These are phyloP conservation scores for Upupa epops DNA, from an alignment of 2,113 vertebrate species.

Conservation along the genomic window DNA sequence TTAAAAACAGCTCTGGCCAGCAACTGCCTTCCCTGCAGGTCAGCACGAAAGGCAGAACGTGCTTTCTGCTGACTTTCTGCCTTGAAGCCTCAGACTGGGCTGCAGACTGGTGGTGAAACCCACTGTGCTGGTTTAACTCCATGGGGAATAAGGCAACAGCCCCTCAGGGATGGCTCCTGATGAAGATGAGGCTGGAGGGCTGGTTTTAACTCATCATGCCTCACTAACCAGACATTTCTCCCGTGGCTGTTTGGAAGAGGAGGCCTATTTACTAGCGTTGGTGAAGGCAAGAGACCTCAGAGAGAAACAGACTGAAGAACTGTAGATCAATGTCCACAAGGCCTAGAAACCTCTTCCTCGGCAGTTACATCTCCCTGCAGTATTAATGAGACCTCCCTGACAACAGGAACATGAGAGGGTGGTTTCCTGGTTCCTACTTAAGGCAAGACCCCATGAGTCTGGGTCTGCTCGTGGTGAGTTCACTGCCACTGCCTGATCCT, in stretches of 20 bases:
- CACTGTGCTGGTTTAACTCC: neutral
- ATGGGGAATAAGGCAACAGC: neutral
- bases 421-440: neutral
- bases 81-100: accelerated
- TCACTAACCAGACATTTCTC: neutral
- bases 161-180: neutral
- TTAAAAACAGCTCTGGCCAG: neutral
- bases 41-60: neutral
- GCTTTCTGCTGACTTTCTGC: neutral
- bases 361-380: neutral
- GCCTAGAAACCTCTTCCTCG: neutral
- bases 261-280: neutral
- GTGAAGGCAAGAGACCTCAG: neutral
- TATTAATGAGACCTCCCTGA: neutral
- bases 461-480: neutral
- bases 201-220: accelerated
- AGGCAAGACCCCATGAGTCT: neutral
- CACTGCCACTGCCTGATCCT: accelerated
- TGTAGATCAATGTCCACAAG: neutral
- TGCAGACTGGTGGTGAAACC: neutral
- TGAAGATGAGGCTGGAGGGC: too few relatives aligned
- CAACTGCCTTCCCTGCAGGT: neutral
- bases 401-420: accelerated
- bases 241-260: accelerated
- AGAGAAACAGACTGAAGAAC: neutral